Evolutionary conservation across 1,140 invertebrate species (phyloP), one percentile per base, ranked within the genome.

Genomic region (Fopius arisanus): DNA sequence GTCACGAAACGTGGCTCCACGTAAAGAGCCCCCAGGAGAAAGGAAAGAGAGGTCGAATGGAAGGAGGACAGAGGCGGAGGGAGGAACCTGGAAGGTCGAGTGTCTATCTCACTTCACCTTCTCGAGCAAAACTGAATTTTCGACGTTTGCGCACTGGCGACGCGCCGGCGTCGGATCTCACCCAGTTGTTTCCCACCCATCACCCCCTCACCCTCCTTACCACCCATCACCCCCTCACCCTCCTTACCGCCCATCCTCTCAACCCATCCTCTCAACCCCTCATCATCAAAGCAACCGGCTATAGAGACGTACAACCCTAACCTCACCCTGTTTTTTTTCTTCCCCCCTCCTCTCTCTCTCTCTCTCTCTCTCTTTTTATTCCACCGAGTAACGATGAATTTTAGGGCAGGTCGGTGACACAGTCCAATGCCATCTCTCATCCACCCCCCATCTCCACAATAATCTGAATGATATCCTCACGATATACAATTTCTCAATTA

Each of bases 391-490:
- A 14, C 54, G 54, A 59, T 59, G 23, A 59, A 75, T 80, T 80
- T 80, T 80, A 76, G 78, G 79, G 79, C 76, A 80, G 77, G 79
- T 80, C 79, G 77, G 79, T 40, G 29, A 54, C 37, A 54, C 48
- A 23, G 19, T 7, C n/a, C 48, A 26, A 54, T n/a, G 41, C 41
- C 41, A 9, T 14, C 12, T 29, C 21, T 59, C 48, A 14, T 10
- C 37, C 12, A 54, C 10, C 3, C 40, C 33, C 9, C 10, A 21
- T 48, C 12, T 21, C 28, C n/a, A 10, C 33, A 43, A 26, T 23
- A 43, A 29, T 26, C 41, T 16, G 40, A 26, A 68, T n/a, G n/a
- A n/a, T n/a, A n/a, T n/a, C n/a, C n/a, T n/a, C n/a, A n/a, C n/a
- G n/a, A n/a, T n/a, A n/a, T n/a, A n/a, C n/a, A n/a, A n/a, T n/a